Evolutionary conservation across 2,888 invertebrate genomes (phyloP), one percentile per base, ranked within the genome.

Genomic region (Elysia crispata): DNA sequence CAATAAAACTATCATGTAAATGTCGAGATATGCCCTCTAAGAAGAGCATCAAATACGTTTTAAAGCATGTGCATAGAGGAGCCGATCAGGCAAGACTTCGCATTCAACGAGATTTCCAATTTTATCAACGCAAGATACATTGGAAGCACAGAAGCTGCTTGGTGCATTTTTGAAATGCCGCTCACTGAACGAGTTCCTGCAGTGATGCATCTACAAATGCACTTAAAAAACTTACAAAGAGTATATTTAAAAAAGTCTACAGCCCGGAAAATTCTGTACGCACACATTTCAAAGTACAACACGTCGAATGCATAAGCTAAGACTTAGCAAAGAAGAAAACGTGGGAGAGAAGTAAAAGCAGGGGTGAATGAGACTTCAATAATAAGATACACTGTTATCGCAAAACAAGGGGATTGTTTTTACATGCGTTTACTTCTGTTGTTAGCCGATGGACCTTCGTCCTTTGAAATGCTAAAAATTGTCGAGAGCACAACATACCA

Each of bases 341-440:
- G 64, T 8, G 70, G 73, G 30, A 69, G 28, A n/a, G 70, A 82
- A 20, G 76, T 77, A 11, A 18, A 60, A 20, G 25, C 50, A 23
- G 60, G 23, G 15, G 60, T 60, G 6, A 8, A 23, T 60, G 60
- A 60, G 15, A 15, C 60, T 60, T 3, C 60, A 5, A 15, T 6
- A 8, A 72, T 85, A 54, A 60, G 84, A 25, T 90, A 88, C 74
- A 82, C 85, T 23, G 85, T 89, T 0, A 79, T 81, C 72, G 85
- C 86, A 1, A 82, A 76, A 41, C 76, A 89, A 15, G 30, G 30
- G 1, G 87, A 90, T 81, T 76, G 85, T 30, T 88, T 79, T 76
- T 85, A 57, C 50, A 64, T 81, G 0, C 62, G 83, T 15, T 72
- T 74, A 1, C 72, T 83, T 1, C 74, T 83, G 6, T 77, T 74